Conservation (phyloP, 2,888 invertebrate species). For the Pterobdella sp. region DNA sequence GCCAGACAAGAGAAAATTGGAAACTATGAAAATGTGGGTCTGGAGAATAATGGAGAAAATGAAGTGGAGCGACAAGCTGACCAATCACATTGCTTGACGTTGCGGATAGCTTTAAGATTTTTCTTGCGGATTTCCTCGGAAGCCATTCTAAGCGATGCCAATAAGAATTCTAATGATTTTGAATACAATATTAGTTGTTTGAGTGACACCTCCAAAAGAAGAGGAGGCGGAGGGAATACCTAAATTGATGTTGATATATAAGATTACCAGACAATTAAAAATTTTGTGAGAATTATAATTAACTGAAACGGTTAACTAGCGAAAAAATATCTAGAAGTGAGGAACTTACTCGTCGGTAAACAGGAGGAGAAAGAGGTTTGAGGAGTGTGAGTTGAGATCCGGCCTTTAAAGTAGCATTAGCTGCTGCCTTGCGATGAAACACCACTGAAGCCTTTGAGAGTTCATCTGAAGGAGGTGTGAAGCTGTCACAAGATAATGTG, state of each 20-base stretch:
- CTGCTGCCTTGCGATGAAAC: not conserved
- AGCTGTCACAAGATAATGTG: not conserved
- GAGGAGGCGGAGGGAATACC: not conserved
- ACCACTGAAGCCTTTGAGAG: not conserved
- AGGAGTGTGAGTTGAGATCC: slow-evolving; percentile 6
- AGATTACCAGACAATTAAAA: not conserved
- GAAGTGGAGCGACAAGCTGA: too few species aligned
- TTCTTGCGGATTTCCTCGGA: not conserved
- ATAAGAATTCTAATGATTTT: not conserved
- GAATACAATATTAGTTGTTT: not conserved
- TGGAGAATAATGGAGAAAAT: too few species aligned
- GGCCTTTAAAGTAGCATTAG: not conserved
- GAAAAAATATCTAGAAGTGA: not conserved
- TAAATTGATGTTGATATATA: not conserved
- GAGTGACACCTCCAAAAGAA: not conserved
- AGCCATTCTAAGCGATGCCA: not conserved
- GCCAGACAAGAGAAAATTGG: too few species aligned
- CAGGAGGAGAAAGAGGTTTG: not conserved
- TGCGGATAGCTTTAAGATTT: not conserved
- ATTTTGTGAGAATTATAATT: not conserved
- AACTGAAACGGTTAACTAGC: not conserved
- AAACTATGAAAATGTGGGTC: too few species aligned
- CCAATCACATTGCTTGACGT: not conserved
- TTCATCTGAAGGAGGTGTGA: not conserved
- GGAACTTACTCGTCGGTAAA: not conserved